Evolutionary conservation across 2,113 vertebrate species (phyloP), one percentile per base, ranked within the genome.

Genomic region (Antennarius striatus): DNA sequence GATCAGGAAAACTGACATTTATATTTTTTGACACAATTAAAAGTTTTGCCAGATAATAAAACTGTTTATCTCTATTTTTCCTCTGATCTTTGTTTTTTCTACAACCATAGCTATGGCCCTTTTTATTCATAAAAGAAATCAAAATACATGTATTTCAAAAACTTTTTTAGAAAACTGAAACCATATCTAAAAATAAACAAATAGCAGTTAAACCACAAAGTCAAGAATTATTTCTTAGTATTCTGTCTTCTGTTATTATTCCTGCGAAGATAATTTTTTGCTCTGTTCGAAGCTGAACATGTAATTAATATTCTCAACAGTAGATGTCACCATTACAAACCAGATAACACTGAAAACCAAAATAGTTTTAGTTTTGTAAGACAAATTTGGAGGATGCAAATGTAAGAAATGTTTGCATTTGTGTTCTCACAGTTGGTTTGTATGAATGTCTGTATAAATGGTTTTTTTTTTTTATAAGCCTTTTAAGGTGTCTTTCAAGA

Each of bases 281-380:
- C 42, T 1, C 6, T 7, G 1, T 54, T 54, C 30, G 7, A 14
- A 32, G 2, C 4, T 5, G 22, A 46, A 62, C 16, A 17, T 64
- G 67, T 56, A 66, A 17, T 72, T 30, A 51, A 29, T n/a, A 10
- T 42, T 47, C 14, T 57, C 0, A 69, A 68, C 87, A 87, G 70
- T 39, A 89, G 83, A 77, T 81, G 83, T 75, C 88, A 11, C 47
- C 15, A 62, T 77, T 1, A 11, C 53, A 30, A 6, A 10, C 5
- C 36, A 71, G 12, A 30, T 65, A 17, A 14, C 36, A 7, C 11
- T 8, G 14, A 13, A 3, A n/a, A 3, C 2, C 17, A 5, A 56
- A n/a, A 3, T n/a, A 10, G 4, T 12, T 62, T 52, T 7, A 48
- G 10, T 40, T 28, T 4, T 15, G 1, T 11, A 46, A 28, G 12